A percentile compares a stretch with the other conserved stretches of the same genome.
Conservation (phyloP, 2,888 invertebrate genomes). For the Mylabris sibirica region DNA sequence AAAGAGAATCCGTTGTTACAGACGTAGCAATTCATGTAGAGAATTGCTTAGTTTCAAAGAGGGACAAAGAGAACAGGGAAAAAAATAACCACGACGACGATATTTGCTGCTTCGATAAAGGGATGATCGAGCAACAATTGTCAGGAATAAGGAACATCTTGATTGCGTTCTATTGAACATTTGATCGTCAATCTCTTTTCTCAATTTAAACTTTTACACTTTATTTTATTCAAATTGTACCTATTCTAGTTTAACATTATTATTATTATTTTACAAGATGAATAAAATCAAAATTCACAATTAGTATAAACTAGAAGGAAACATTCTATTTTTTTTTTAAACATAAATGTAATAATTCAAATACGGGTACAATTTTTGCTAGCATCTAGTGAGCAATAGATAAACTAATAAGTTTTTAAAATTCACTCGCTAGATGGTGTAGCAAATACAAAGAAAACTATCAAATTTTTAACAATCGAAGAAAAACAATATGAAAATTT, state of each 20-base stretch:
- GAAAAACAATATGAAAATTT: too few relatives aligned
- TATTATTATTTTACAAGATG: neutral
- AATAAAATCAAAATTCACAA: neutral
- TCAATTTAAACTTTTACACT: neutral
- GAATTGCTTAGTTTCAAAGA: slow-evolving; percentile 47
- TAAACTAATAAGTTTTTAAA: neutral
- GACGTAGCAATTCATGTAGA: slow-evolving; percentile 50
- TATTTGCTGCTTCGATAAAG: neutral
- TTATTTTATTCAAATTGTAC: neutral
- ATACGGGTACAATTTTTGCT: neutral
- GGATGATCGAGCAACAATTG: slow-evolving; percentile 2
- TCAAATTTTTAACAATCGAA: neutral
- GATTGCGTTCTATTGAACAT: slow-evolving; percentile 2
- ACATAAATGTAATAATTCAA: neutral
- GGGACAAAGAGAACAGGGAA: slow-evolving; percentile 48
- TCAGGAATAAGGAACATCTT: neutral
- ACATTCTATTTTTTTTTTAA: neutral
- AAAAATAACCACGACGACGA: neutral
- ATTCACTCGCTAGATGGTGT: neutral
- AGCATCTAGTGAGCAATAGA: slow-evolving; percentile 5
- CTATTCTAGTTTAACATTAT: neutral
- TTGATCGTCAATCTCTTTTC: neutral
- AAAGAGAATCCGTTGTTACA: slow-evolving; percentile 36
- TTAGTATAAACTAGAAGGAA: neutral
- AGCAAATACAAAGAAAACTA: neutral